Evolutionary conservation across 2,113 vertebrate species (phyloP).

Genomic region (Macquaria australasica): DNA sequence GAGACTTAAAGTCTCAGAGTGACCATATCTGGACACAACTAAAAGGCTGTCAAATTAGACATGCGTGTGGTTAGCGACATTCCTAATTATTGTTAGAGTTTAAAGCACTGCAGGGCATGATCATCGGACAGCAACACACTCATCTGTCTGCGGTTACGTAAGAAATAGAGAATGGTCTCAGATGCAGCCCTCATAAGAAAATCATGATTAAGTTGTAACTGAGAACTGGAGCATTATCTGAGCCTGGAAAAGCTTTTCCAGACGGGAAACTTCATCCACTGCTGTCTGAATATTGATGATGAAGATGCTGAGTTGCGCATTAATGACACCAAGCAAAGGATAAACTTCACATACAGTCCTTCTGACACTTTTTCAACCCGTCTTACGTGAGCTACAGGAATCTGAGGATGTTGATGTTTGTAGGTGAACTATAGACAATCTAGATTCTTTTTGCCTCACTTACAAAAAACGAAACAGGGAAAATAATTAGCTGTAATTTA

Average conservation of each 20-base stretch:
- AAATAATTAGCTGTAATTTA: constrained; percentile 6
- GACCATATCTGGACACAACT: neutral
- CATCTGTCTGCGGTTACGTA: neutral
- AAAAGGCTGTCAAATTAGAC: too few species aligned
- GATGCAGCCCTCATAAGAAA: constrained; percentile 7
- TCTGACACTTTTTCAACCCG: neutral
- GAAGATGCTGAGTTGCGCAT: neutral
- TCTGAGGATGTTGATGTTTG: neutral
- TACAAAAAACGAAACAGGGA: neutral
- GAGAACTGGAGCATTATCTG: neutral
- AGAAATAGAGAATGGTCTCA: neutral
- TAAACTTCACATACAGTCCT: neutral
- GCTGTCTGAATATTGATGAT: neutral
- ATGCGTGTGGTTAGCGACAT: neutral
- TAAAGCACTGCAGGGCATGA: neutral
- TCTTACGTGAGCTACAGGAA: neutral
- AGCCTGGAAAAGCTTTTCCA: neutral
- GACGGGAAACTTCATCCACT: neutral
- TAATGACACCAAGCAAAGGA: neutral
- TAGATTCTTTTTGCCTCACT: neutral
- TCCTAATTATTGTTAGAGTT: neutral
- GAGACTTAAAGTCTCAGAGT: neutral
- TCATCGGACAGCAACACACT: constrained; percentile 1
- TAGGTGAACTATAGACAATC: neutral
- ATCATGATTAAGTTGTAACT: neutral